phyloP scores from a whole-genome alignment of 2,113 vertebrate genomes.

The Corvus moneduloides region DNA sequence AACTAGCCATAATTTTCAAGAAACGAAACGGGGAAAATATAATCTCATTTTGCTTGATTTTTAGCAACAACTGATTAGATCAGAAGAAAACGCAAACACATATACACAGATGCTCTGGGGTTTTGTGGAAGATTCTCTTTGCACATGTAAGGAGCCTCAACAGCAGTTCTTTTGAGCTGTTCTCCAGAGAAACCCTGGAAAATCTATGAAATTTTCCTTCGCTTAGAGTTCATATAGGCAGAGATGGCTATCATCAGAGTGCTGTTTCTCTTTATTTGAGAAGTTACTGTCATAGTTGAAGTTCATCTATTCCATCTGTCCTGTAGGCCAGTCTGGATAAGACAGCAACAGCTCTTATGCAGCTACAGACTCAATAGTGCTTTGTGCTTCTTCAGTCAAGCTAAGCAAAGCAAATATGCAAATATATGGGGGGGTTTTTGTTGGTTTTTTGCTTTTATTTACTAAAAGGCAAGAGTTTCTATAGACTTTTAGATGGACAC shows the following conservation, averaged over 20 bases:
- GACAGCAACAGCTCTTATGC: not conserved
- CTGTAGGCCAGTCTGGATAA: not conserved
- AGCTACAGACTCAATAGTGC: not conserved
- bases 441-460: not conserved
- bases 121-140: not conserved
- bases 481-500: not conserved
- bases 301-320: not conserved
- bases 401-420: not conserved
- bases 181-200: not conserved
- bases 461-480: not conserved
- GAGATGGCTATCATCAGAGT: not conserved
- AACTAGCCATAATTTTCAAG: not conserved
- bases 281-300: not conserved
- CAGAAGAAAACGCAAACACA: not conserved
- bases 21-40: accelerated
- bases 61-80: not conserved
- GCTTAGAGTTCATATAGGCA: not conserved
- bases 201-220: not conserved
- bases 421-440: not conserved
- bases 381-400: not conserved
- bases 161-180: not conserved
- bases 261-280: not conserved
- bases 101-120: accelerated
- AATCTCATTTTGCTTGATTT: not conserved
- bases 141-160: not conserved